phyloP scores from a whole-genome alignment of 2,888 invertebrate genomes.

The Caenorhabditis sp. region DNA sequence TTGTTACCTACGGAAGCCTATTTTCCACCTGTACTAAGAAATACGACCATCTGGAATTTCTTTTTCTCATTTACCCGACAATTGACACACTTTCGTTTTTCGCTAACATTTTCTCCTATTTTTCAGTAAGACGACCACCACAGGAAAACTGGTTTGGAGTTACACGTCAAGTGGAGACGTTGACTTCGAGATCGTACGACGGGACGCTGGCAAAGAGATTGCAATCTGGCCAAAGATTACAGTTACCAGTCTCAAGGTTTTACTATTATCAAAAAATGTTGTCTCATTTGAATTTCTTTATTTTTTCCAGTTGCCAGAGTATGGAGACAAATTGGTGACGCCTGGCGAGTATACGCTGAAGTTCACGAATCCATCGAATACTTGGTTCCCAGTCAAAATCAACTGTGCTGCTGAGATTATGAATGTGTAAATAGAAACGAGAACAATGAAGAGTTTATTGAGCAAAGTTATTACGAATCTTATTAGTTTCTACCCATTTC shows the following conservation, averaged over 20 bases:
- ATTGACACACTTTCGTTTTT: neutral
- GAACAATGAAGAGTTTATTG: conserved; percentile 1
- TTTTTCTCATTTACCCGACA: neutral
- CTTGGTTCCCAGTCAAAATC: conserved; percentile 78
- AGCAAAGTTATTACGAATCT: conserved; percentile 2
- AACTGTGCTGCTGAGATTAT: conserved; percentile 56
- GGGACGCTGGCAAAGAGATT: conserved; percentile 70
- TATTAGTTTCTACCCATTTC: conserved; percentile 2
- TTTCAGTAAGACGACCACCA: conserved; percentile 69
- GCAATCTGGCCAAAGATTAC: conserved; percentile 79
- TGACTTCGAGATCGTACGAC: conserved; percentile 76
- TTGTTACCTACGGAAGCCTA: too few species aligned
- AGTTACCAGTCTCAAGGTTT: conserved; percentile 75
- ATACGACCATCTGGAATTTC: neutral
- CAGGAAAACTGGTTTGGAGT: conserved; percentile 76
- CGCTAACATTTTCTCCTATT: neutral
- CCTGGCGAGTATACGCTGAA: conserved; percentile 74
- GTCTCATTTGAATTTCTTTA: neutral
- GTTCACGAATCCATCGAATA: conserved; percentile 75
- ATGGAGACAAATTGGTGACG: conserved; percentile 66
- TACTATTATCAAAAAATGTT: conserved; percentile 2
- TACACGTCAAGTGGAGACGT: conserved; percentile 79
- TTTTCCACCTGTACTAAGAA: too few species aligned
- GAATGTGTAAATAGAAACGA: conserved; percentile 16
- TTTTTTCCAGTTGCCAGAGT: conserved; percentile 75